phyloP scores from a whole-genome alignment of 2,888 invertebrate genomes.

The Limnephilus rhombicus region DNA sequence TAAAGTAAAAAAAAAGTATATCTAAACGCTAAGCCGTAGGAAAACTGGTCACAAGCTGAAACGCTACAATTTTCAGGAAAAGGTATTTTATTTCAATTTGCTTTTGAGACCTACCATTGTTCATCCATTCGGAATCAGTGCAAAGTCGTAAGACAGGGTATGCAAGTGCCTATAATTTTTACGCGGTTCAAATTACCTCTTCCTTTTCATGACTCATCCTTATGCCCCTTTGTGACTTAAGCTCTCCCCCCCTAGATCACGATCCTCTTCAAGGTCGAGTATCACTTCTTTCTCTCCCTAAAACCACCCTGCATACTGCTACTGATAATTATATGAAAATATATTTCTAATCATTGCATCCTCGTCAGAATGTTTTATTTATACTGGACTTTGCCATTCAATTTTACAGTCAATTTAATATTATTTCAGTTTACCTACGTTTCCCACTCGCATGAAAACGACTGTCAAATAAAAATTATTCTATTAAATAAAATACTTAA shows the following conservation, averaged over 20 bases:
- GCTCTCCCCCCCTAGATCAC: too few species aligned
- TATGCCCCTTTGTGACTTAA: too few species aligned
- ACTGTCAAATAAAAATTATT: neutral
- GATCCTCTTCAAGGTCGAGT: too few species aligned
- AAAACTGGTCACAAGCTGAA: too few species aligned
- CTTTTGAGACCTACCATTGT: neutral
- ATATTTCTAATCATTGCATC: neutral
- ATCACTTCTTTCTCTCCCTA: neutral
- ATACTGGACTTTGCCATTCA: neutral
- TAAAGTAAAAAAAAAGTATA: too few species aligned
- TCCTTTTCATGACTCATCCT: too few species aligned
- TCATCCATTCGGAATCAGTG: neutral
- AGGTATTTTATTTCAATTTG: too few species aligned
- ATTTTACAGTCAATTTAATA: neutral
- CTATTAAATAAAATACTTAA: neutral
- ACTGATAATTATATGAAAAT: neutral
- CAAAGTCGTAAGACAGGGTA: too few species aligned
- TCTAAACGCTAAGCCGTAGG: too few species aligned
- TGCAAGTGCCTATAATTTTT: neutral
- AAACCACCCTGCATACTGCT: neutral
- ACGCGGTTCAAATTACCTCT: neutral
- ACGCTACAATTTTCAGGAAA: too few species aligned
- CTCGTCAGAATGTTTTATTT: neutral
- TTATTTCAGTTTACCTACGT: neutral
- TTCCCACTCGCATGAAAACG: neutral